These are phyloP conservation scores for Cynopterus sphinx DNA, from an alignment of 2,797 vertebrate species.

Conservation along the genomic window DNA sequence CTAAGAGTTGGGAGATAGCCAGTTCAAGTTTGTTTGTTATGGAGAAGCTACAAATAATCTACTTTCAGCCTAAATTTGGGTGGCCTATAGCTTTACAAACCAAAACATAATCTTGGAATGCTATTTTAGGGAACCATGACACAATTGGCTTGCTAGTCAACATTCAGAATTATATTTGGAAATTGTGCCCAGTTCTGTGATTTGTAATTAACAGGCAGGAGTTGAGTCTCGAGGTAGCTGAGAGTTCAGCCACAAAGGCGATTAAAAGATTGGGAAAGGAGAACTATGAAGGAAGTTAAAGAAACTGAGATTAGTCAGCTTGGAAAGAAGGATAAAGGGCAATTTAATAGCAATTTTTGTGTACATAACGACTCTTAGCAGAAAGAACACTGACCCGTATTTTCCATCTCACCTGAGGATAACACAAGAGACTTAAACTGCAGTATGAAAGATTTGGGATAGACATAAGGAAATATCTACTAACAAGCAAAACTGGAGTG, in stretches of 20 bases:
- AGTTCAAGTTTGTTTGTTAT: slow-evolving; percentile 1
- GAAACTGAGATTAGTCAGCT: slow-evolving; percentile 62
- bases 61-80: slow-evolving; percentile 8
- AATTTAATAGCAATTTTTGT: slow-evolving; percentile 61
- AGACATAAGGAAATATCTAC: neutral
- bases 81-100: slow-evolving; percentile 34
- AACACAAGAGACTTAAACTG: neutral
- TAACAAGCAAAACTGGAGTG: slow-evolving; percentile 28
- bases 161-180: slow-evolving; percentile 40
- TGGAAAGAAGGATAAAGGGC: slow-evolving; percentile 58
- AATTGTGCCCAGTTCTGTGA: slow-evolving; percentile 27
- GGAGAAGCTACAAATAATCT: slow-evolving; percentile 22
- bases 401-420: slow-evolving; percentile 33
- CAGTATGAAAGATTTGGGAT: neutral
- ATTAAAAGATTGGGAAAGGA: slow-evolving; percentile 68
- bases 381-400: neutral
- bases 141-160: neutral
- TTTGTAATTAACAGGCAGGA: slow-evolving; percentile 49
- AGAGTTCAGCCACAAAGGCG: slow-evolving; percentile 65
- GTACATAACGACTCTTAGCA: neutral
- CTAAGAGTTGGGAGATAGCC: neutral
- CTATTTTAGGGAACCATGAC: slow-evolving; percentile 18
- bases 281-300: slow-evolving; percentile 62
- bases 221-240: slow-evolving; percentile 38
- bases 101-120: neutral